Base-by-base conservation (phyloP, 2,797 vertebrate species). In the Agapornis canus region DNA sequence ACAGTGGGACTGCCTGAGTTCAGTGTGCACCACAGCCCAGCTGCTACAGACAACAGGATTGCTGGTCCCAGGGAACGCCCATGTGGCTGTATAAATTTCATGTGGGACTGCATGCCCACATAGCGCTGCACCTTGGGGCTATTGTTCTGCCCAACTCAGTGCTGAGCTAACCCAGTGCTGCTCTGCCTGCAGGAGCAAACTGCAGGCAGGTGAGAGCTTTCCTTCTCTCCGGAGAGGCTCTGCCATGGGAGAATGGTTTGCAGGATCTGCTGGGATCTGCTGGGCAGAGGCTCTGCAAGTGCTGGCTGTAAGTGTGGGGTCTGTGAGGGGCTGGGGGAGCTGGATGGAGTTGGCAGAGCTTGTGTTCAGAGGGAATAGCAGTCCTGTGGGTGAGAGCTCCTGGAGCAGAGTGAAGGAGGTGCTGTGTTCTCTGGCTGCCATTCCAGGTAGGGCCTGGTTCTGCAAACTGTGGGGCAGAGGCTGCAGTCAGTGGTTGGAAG, bases 181-280 rank as follows among this genome's bases (percentile, higher is more conserved):
- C 29, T 31, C 45, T 37, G 40, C 21, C 48, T 47, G 32, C 37
- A 63, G 78, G 7, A 89, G 57, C 8, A 23, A 73, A 21, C 40
- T 80, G 78, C 20, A 77, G 77, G 76, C 75, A 64, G 86, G 48
- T 35, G 75, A 65, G 59, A 84, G 79, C 45, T 82, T 75, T 49
- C 64, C n/a, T 40, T 61, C 10, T 47, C 51, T 87, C 54, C 51
- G 69, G 61, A 91, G 61, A 78, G 31, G 6, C 39, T 92, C 52
- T 82, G 82, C 94, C 68, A 95, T 95, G 95, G 96, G 76, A 68
- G 92, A 94, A 61, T 51, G 76, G 76, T 66, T 84, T 70, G 71
- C 60, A 61, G 71, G 78, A 77, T 21, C 76, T 86, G 20, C 54
- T 45, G 79, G 84, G 40, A 94, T 92, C 65, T 90, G 69, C 87